Evolutionary conservation across 2,888 invertebrate species (phyloP), one percentile per base, ranked within the genome.

Genomic region (Scrobipalpa atriplicella): DNA sequence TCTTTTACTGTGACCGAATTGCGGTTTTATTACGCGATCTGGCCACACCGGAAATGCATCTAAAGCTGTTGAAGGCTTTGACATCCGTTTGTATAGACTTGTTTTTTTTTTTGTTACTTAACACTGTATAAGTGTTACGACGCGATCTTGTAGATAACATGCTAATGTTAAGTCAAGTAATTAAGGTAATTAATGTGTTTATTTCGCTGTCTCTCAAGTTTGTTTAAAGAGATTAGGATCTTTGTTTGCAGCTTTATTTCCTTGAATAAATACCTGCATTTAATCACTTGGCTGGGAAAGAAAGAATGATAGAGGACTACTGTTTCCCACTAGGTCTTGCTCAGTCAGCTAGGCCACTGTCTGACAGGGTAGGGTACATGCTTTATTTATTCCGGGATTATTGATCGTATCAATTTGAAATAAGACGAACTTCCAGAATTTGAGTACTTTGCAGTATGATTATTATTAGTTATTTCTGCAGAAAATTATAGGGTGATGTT

Each of bases 131-230:
- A 58, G 58, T 38, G 38, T 58, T 58, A 58, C 58, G 58, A 36
- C 29, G 29, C n/a, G 58, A 58, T 58, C 58, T 29, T n/a, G 38
- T n/a, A 16, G 58, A 58, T 58, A 58, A 38, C 38, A 36, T 58
- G 36, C 29, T 58, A 29, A 58, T 21, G 21, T 56, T 7, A 21
- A 56, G 11, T 21, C 21, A 38, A 8, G 16, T 58, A 58, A 58
- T 58, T 58, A 58, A 38, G 58, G 13, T 3, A 38, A 58, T 58
- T 58, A 58, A 58, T 58, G 58, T 58, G 58, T 58, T 58, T 58
- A 58, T 58, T 58, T 36, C n/a, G 7, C 38, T 58, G 58, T 29
- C 56, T 56, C 10, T 38, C 58, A 16, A 36, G 58, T 58, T 13
- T 58, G 58, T 38, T 58, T 38, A 38, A 38, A 38, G 58, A n/a